Evolutionary conservation across 2,888 invertebrate species (phyloP).

Genomic region (Iphiclides podalirius): DNA sequence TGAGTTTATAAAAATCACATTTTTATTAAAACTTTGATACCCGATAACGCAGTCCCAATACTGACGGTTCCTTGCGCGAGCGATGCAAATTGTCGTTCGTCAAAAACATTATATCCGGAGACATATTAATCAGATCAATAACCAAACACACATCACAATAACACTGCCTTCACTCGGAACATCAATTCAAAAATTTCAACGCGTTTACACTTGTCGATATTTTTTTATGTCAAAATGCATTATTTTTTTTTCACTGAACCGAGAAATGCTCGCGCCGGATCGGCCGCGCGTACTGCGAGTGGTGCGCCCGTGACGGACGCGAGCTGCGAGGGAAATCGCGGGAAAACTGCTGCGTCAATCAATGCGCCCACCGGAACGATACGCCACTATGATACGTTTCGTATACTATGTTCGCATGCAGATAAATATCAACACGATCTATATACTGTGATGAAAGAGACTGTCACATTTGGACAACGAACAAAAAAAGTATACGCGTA

Average conservation of each 20-base stretch:
- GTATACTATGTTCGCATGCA: slow-evolving; percentile 1
- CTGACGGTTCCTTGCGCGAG: slow-evolving; percentile 69
- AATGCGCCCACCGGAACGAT: slow-evolving; percentile 52
- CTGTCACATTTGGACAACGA: neutral
- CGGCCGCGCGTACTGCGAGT: slow-evolving; percentile 52
- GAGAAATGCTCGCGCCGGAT: slow-evolving; percentile 51
- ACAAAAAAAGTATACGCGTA: too few relatives aligned
- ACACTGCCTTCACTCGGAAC: slow-evolving; percentile 36
- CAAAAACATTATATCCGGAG: slow-evolving; percentile 77
- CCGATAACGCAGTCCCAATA: slow-evolving; percentile 73
- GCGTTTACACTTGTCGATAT: slow-evolving; percentile 37
- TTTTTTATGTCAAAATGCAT: slow-evolving; percentile 76
- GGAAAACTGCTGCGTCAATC: slow-evolving; percentile 58
- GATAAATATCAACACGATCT: slow-evolving; percentile 9
- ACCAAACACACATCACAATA: slow-evolving; percentile 28
- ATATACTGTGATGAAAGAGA: neutral
- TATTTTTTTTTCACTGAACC: slow-evolving; percentile 32
- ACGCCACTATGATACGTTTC: slow-evolving; percentile 28
- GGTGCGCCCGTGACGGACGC: slow-evolving; percentile 35
- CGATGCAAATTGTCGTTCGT: slow-evolving; percentile 74
- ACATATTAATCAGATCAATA: slow-evolving; percentile 42
- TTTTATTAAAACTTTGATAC: too few relatives aligned
- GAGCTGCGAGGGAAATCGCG: slow-evolving; percentile 63
- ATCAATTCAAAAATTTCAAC: slow-evolving; percentile 45
- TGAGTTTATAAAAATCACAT: too few relatives aligned